Evolutionary conservation across 1,140 invertebrate species (phyloP).

Genomic region (Sitophilus oryzae): DNA sequence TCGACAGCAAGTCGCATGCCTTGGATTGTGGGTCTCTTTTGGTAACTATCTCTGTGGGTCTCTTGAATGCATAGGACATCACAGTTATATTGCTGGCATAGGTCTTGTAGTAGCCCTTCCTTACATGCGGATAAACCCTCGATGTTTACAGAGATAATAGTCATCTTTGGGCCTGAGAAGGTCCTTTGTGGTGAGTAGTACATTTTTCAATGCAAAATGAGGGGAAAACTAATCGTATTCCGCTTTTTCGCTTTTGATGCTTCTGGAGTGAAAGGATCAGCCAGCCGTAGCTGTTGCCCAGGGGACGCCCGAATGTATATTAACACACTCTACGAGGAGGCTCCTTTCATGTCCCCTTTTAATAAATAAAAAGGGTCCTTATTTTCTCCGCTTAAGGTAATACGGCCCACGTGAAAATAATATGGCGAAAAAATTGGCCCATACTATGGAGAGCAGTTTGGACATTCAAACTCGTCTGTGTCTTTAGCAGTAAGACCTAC

Average conservation of each 20-base stretch:
- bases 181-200: conserved; percentile 12
- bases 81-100: conserved; percentile 9
- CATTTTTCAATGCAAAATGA: too few species aligned
- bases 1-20: background rate
- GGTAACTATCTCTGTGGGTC: conserved; percentile 6
- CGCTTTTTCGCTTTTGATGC: background rate
- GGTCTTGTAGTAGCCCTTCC: background rate
- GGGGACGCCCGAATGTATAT: conserved; percentile 12
- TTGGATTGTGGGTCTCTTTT: background rate
- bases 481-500: too few species aligned
- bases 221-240: too few species aligned
- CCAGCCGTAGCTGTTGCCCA: conserved; percentile 11
- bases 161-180: conserved; percentile 16
- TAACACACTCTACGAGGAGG: too few species aligned
- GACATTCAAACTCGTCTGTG: too few species aligned
- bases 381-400: too few species aligned
- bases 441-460: too few species aligned
- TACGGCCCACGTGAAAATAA: too few species aligned
- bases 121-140: conserved; percentile 1
- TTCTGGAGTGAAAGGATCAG: conserved; percentile 7
- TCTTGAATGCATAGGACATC: background rate
- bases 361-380: too few species aligned
- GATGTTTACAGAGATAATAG: conserved; percentile 6
- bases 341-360: too few species aligned
- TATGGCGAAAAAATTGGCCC: too few species aligned